These are phyloP conservation scores for Xylocopa sonorina DNA, from an alignment of 1,140 invertebrate species.

Conservation along the genomic window DNA sequence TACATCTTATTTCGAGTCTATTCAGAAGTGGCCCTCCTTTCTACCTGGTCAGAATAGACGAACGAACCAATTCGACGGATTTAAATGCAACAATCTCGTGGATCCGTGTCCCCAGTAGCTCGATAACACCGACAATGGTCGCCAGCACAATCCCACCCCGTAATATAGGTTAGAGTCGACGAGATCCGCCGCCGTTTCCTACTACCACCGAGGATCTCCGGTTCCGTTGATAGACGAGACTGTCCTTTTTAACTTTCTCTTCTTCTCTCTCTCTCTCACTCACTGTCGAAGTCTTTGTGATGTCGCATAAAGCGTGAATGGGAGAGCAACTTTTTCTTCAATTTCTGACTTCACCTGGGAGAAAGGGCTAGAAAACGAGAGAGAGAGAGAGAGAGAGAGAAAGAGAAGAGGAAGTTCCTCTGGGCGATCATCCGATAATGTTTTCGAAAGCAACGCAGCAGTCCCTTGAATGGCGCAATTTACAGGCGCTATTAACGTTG, in stretches of 20 bases:
- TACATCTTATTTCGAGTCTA: not conserved
- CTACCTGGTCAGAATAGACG: constrained; percentile 6
- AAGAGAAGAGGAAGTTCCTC: not conserved
- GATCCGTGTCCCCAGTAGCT: not conserved
- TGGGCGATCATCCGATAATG: constrained; percentile 29
- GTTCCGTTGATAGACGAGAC: not conserved
- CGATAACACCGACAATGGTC: constrained; percentile 30
- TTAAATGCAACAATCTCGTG: constrained; percentile 52
- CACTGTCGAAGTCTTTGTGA: not conserved
- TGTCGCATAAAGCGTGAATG: not conserved
- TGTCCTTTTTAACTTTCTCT: too few relatives aligned
- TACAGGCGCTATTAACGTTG: constrained; percentile 45
- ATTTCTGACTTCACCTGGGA: constrained; percentile 1
- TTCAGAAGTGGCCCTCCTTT: not conserved
- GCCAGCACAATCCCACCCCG: constrained; percentile 9
- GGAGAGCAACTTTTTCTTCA: not conserved
- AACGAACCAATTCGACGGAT: constrained; percentile 47
- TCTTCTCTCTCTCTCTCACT: too few relatives aligned
- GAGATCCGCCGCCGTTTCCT: constrained; percentile 3
- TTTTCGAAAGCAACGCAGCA: constrained; percentile 29
- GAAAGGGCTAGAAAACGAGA: too few relatives aligned
- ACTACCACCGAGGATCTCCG: not conserved
- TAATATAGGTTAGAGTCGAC: constrained; percentile 26
- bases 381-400: not conserved
- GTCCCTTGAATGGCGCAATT: constrained; percentile 27